These are phyloP conservation scores for Silvanus unidentatus DNA, from an alignment of 2,888 invertebrate species.

Conservation along the genomic window DNA sequence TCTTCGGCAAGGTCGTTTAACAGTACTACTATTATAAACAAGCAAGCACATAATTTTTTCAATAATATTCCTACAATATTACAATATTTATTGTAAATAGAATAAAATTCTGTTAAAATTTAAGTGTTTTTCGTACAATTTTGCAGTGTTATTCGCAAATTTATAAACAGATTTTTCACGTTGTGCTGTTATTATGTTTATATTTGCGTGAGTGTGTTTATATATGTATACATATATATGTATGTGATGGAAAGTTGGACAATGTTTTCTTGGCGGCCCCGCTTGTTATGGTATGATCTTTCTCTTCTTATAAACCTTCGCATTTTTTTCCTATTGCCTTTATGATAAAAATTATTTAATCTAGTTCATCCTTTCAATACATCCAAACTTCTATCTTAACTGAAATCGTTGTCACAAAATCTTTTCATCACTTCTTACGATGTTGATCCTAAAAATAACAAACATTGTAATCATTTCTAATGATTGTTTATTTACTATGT, in stretches of 20 bases:
- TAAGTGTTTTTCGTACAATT: neutral
- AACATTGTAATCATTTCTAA: no score
- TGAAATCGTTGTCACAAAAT: no score
- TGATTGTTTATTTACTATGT: no score
- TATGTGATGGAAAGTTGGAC: constrained; percentile 39
- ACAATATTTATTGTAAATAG: constrained; percentile 3
- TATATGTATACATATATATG: no score
- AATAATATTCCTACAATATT: neutral
- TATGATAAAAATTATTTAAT: neutral
- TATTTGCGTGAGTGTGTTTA: neutral
- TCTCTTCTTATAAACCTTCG: constrained; percentile 18
- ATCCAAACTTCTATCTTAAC: no score
- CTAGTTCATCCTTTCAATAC: no score
- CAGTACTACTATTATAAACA: neutral
- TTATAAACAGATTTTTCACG: constrained; percentile 38
- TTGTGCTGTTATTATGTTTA: constrained; percentile 1
- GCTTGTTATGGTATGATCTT: constrained; percentile 30
- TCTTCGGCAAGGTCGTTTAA: constrained; percentile 4
- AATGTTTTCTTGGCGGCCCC: constrained; percentile 25
- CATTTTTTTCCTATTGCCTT: constrained; percentile 15
- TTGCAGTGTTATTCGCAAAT: constrained; percentile 35
- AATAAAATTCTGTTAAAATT: neutral
- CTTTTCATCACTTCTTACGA: no score
- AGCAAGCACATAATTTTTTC: neutral
- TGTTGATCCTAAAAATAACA: no score